Percentiles rank a stretch among this genome's conserved stretches.
These are phyloP conservation scores for Microtus richardsoni DNA, from an alignment of 2,113 vertebrate species.

Conservation along the genomic window DNA sequence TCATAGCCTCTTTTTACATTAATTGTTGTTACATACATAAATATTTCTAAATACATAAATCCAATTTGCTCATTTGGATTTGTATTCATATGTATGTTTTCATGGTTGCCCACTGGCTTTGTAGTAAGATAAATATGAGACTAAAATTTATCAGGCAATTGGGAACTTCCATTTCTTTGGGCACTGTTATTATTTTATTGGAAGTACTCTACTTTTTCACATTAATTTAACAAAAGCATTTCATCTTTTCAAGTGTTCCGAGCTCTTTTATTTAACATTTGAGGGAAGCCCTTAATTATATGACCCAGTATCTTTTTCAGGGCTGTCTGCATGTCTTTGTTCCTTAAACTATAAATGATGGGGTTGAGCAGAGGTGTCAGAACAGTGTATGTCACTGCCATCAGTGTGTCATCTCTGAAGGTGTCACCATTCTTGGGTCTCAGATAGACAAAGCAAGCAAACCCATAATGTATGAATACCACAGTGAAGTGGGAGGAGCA, in stretches of 20 bases:
- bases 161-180: too few species aligned
- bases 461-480: conserved; percentile 70
- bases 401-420: conserved; percentile 27
- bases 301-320: conserved; percentile 38
- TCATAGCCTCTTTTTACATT: background rate
- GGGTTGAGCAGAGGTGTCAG: conserved; percentile 77
- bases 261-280: background rate
- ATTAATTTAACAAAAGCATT: background rate
- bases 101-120: background rate
- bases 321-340: conserved; percentile 67
- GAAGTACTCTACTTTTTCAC: background rate
- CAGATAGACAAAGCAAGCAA: conserved; percentile 63
- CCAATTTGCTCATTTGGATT: background rate
- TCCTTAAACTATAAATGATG: conserved; percentile 74
- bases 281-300: background rate
- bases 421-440: conserved; percentile 51
- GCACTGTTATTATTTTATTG: background rate
- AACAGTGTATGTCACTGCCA: conserved; percentile 70
- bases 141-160: background rate
- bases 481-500: conserved; percentile 55
- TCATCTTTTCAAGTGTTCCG: background rate
- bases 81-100: background rate
- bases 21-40: background rate
- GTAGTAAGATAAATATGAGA: background rate
- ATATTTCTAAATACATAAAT: background rate